Base-by-base conservation (phyloP, 2,113 vertebrate species). In the Pardalotus punctatus region DNA sequence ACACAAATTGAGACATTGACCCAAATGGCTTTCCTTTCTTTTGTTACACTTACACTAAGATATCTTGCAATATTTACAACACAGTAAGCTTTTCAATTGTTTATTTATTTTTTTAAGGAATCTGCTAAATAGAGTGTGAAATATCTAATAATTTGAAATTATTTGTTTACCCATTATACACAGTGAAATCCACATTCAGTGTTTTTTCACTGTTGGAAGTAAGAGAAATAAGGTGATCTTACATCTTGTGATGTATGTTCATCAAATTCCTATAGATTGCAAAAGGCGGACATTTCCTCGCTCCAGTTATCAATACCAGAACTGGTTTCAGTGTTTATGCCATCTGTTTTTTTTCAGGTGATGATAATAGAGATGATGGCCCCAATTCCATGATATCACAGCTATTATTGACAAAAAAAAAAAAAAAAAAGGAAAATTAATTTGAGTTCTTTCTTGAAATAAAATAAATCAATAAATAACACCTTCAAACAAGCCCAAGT, bases 401-500 rank as follows among this genome's bases (percentile, higher is more conserved):
- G 24, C 23, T 48, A 77, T 70, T 71, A 73, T 35, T 7, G 60
- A 67, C 71, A n/a, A 70, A 65, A 19, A 17, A 54, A 28, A n/a
- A 70, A 65, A 19, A 17, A 54, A 28, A 65, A 84, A 56, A 61
- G 12, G 18, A 71, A 77, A 94, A 76, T 4, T 0, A 72, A n/a
- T 38, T 57, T 29, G 70, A 71, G 18, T 15, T 53, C 1, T 90
- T 81, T 73, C 10, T 81, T 74, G 7, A 74, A 83, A 72, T 11
- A 8, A 87, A 48, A 25, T 12, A 27, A 42, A 35, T 5, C 8
- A 47, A n/a, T 47, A 11, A 14, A n/a, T 12, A 47, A 9, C 12
- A 27, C 2, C 28, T 3, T 5, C 2, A 2, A 42, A 50, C 65
- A 36, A 16, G 0, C 2, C 2, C 19, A 42, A 78, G 40, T 84